A percentile compares a stretch with the other conserved stretches of the same genome.
These are phyloP conservation scores for Otolemur crassicaudatus DNA, from an alignment of 2,797 vertebrate genomes.

Conservation along the genomic window DNA sequence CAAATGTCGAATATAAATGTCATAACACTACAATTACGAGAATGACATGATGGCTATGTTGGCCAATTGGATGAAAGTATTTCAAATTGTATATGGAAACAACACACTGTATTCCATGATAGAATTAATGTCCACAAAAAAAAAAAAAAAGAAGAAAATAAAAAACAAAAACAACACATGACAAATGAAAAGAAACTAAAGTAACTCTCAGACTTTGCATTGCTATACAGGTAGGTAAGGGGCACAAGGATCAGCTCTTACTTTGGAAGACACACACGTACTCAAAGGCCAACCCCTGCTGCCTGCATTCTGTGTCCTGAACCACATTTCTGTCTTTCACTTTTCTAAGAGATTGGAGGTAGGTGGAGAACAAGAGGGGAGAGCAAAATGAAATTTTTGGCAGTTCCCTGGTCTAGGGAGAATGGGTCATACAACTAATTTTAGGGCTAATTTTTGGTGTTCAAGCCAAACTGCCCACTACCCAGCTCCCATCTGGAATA, in stretches of 20 bases:
- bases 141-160: too few species aligned
- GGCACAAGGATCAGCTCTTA: neutral
- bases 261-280: neutral
- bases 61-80: too few species aligned
- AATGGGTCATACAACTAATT: neutral
- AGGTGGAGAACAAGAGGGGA: rapidly evolving
- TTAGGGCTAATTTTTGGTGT: neutral
- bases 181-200: neutral
- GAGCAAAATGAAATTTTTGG: neutral
- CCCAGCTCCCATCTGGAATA: neutral
- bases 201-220: neutral
- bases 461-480: neutral
- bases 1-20: too few species aligned
- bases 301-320: neutral
- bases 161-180: too few species aligned
- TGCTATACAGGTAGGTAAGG: too few species aligned
- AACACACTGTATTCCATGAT: too few species aligned
- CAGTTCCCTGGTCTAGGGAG: neutral
- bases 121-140: too few species aligned
- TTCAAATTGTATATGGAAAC: too few species aligned
- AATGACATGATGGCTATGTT: too few species aligned
- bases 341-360: rapidly evolving
- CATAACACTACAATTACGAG: too few species aligned
- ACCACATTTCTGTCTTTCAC: neutral
- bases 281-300: too few species aligned